A percentile compares a stretch with the other conserved stretches of the same genome.
phyloP scores from a whole-genome alignment of 2,113 vertebrate genomes.

The Camelus bactrianus region DNA sequence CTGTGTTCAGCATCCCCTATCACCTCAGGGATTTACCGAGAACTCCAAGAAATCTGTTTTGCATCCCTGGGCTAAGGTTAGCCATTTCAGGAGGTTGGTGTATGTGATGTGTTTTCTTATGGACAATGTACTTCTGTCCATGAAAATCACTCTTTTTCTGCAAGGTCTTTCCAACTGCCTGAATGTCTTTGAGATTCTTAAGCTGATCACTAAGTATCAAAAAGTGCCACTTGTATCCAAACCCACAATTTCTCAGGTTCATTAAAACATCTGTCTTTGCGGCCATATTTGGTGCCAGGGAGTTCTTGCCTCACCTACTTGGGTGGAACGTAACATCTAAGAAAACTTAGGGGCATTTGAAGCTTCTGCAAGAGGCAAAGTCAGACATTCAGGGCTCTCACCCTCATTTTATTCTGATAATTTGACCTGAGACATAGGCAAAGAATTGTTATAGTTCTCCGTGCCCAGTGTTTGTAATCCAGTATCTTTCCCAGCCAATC shows the following conservation, averaged over 20 bases:
- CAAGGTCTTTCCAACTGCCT: conserved; percentile 74
- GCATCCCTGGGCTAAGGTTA: conserved; percentile 85
- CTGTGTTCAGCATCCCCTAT: conserved; percentile 79
- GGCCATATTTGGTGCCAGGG: neutral
- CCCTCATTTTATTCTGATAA: conserved; percentile 36
- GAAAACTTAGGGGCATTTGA: neutral
- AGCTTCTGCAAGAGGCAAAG: neutral
- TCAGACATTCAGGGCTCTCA: neutral
- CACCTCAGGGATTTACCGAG: conserved; percentile 83
- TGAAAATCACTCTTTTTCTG: conserved; percentile 79
- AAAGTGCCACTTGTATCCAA: conserved; percentile 64
- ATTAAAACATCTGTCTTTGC: conserved; percentile 20
- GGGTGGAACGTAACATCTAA: conserved; percentile 31
- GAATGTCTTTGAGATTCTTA: conserved; percentile 57
- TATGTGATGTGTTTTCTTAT: conserved; percentile 79
- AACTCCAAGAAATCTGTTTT: conserved; percentile 81
- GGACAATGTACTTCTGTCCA: conserved; percentile 78
- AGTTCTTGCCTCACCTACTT: neutral
- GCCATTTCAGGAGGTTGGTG: conserved; percentile 54
- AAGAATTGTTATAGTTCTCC: neutral
- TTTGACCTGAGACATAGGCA: neutral
- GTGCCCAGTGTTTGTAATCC: neutral
- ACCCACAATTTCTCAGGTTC: conserved; percentile 28
- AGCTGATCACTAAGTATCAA: conserved; percentile 71
- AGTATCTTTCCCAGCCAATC: neutral